These are phyloP conservation scores for Pimpla rufipes DNA, from an alignment of 2,888 invertebrate species.

Conservation along the genomic window DNA sequence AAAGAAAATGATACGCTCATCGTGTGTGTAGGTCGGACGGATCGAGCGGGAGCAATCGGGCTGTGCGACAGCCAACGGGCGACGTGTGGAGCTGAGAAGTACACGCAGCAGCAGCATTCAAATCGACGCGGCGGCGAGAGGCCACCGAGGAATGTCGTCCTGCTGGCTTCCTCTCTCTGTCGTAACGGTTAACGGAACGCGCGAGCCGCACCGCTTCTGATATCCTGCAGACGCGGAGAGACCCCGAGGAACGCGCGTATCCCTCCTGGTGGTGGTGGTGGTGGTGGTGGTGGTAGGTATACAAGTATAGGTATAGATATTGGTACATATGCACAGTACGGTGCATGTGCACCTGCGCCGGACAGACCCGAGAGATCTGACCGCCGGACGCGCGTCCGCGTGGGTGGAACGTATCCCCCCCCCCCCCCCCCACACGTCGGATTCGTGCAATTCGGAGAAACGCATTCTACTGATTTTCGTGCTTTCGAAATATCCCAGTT, in stretches of 20 bases:
- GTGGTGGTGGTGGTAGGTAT: not conserved
- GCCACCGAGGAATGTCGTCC: constrained; percentile 78
- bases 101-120: constrained; percentile 64
- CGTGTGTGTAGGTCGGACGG: not conserved
- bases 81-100: constrained; percentile 25
- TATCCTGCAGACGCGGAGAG: constrained; percentile 76
- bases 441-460: constrained; percentile 42
- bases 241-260: constrained; percentile 37
- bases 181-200: constrained; percentile 80
- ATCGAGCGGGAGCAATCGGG: constrained; percentile 24
- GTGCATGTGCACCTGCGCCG: constrained; percentile 64
- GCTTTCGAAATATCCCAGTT: not conserved
- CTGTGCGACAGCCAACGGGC: constrained; percentile 9
- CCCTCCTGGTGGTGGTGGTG: not conserved
- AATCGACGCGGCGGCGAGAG: constrained; percentile 72
- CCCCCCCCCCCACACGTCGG: constrained; percentile 13
- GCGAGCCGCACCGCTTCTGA: constrained; percentile 73
- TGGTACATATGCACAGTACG: constrained; percentile 26
- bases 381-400: constrained; percentile 53
- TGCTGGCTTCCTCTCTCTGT: constrained; percentile 77
- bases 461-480: not conserved
- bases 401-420: constrained; percentile 60
- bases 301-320: not conserved
- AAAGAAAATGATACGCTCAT: constrained; percentile 58
- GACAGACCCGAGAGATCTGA: constrained; percentile 46